Percentiles rank a stretch among this genome's conserved stretches.
phyloP scores from a whole-genome alignment of 2,888 invertebrate species.

The Andrena hattorfiana region DNA sequence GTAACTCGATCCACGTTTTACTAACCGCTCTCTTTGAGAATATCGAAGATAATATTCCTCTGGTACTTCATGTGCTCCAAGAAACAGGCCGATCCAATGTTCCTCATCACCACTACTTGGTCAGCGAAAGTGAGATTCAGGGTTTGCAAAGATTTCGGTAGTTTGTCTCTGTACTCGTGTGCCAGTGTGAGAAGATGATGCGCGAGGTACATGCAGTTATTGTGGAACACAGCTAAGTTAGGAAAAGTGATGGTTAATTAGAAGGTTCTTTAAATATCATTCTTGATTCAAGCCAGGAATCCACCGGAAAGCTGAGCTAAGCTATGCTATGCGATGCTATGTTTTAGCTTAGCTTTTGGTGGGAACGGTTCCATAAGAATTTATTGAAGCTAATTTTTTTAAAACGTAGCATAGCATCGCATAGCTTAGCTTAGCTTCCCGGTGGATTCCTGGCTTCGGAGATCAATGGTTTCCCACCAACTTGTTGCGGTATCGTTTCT shows the following conservation, averaged over 20 bases:
- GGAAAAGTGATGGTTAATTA: slow-evolving; percentile 14
- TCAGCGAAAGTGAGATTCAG: slow-evolving; percentile 89
- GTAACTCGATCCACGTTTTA: neutral
- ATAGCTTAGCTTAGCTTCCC: too few species aligned
- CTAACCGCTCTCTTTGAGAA: slow-evolving; percentile 91
- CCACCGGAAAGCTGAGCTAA: too few species aligned
- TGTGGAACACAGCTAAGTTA: slow-evolving; percentile 92
- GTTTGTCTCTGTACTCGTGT: slow-evolving; percentile 88
- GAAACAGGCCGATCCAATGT: slow-evolving; percentile 90
- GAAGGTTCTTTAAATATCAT: neutral
- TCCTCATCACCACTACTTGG: slow-evolving; percentile 89
- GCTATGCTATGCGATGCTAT: too few species aligned
- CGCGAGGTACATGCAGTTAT: slow-evolving; percentile 96
- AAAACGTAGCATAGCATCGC: too few species aligned
- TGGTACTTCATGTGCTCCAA: slow-evolving; percentile 91
- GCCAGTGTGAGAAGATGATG: slow-evolving; percentile 90
- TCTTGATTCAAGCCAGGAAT: too few species aligned
- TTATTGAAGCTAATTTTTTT: too few species aligned
- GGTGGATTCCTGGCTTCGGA: neutral
- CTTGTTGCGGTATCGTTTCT: slow-evolving; percentile 94
- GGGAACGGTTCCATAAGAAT: too few species aligned
- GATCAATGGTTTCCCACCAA: slow-evolving; percentile 86
- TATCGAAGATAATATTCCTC: slow-evolving; percentile 90
- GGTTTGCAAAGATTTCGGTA: slow-evolving; percentile 86
- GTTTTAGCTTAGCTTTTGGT: too few species aligned